Percentiles rank a stretch among this genome's conserved stretches.
These are phyloP conservation scores for Eidolon dupreanum DNA, from an alignment of 2,797 vertebrate genomes.

Conservation along the genomic window DNA sequence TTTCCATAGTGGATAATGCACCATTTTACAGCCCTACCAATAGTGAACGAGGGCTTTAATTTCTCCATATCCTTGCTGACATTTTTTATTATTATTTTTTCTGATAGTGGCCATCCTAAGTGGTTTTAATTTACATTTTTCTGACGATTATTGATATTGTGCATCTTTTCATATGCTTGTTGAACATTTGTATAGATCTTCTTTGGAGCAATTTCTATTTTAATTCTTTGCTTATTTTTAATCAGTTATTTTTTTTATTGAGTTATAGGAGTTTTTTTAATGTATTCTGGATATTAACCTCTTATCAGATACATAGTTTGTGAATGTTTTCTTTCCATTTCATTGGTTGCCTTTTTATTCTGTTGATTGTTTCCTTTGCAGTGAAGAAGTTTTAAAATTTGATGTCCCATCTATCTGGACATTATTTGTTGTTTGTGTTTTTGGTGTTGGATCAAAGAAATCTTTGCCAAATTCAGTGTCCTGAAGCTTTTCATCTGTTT, in stretches of 20 bases:
- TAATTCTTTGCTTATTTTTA: background rate
- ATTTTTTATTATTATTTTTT: background rate
- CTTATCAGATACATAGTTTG: background rate
- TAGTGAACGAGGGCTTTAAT: background rate
- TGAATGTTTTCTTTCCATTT: background rate
- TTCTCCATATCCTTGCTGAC: background rate
- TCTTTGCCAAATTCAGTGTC: background rate
- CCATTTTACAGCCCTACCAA: background rate
- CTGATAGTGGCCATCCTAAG: background rate
- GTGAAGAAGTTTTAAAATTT: background rate
- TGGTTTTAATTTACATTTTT: background rate
- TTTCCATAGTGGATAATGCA: background rate
- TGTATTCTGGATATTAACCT: background rate
- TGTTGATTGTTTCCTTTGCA: background rate
- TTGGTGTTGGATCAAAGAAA: background rate
- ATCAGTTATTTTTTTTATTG: background rate
- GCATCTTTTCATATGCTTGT: background rate
- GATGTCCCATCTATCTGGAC: background rate
- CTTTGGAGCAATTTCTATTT: conserved; percentile 8
- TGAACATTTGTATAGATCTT: background rate
- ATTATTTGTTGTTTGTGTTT: background rate
- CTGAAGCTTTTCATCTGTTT: background rate
- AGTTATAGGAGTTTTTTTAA: background rate
- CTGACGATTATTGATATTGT: background rate
- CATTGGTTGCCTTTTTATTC: background rate